These are phyloP conservation scores for Epizoanthus ramosus DNA, from an alignment of 92 coral and sea anemone species.

Conservation along the genomic window DNA sequence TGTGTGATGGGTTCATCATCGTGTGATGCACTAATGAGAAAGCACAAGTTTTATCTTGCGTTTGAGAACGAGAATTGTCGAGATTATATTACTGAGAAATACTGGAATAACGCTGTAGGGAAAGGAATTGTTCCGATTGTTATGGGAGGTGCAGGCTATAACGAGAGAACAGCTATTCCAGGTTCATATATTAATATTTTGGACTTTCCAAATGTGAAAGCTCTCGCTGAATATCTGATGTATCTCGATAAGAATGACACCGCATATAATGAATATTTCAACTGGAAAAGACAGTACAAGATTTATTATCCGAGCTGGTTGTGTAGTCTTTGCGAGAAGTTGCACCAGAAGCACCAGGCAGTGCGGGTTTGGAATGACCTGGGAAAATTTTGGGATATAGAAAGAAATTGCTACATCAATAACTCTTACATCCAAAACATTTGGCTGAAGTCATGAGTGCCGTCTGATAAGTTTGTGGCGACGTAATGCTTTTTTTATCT, in stretches of 20 bases:
- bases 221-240: slow-evolving; percentile 57
- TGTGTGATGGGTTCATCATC: too few relatives aligned
- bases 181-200: slow-evolving; percentile 69
- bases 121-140: slow-evolving; percentile 56
- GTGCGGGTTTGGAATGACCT: slow-evolving; percentile 35
- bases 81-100: slow-evolving; percentile 76
- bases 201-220: slow-evolving; percentile 65
- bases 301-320: slow-evolving; percentile 17
- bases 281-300: slow-evolving; percentile 54
- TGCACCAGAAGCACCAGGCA: slow-evolving; percentile 33
- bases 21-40: too few relatives aligned
- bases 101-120: slow-evolving; percentile 54
- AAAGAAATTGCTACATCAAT: slow-evolving; percentile 50
- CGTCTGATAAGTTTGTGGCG: too few relatives aligned
- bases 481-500: too few relatives aligned
- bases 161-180: slow-evolving; percentile 55
- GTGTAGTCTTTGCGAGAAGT: slow-evolving; percentile 45
- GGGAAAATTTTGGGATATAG: slow-evolving; percentile 50
- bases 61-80: slow-evolving; percentile 65
- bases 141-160: slow-evolving; percentile 64
- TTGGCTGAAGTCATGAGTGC: slow-evolving; percentile 37
- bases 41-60: slow-evolving; percentile 70
- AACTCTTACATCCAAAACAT: slow-evolving; percentile 22
- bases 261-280: slow-evolving; percentile 66
- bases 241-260: slow-evolving; percentile 71